Percentiles rank a stretch among this genome's conserved stretches.
Conservation (phyloP, 2,113 vertebrate species). For the Bos javanicus region DNA sequence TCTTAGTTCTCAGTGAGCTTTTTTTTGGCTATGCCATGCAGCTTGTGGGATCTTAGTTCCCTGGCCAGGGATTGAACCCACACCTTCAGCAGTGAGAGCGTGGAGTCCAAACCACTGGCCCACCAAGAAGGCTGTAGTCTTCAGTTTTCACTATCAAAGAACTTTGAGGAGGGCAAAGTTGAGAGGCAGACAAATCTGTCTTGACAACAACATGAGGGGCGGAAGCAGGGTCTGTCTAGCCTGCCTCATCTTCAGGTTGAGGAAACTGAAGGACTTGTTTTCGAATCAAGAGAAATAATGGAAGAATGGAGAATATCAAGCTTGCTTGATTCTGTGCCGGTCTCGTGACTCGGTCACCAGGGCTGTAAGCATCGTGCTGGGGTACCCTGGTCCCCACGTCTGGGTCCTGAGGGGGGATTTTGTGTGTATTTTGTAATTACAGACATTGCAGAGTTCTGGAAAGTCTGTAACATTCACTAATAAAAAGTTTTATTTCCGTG, state of each 20-base stretch:
- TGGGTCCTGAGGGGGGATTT: neutral
- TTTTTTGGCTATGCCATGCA: neutral
- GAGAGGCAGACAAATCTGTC: neutral
- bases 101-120: neutral
- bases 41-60: neutral
- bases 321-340: neutral
- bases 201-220: neutral
- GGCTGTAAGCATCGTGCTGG: neutral
- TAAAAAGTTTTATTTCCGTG: neutral
- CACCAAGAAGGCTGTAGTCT: rapidly evolving
- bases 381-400: neutral
- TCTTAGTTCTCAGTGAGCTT: neutral
- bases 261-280: neutral
- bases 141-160: neutral
- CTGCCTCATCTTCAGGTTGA: neutral
- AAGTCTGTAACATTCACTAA: neutral
- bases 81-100: neutral
- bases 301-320: neutral
- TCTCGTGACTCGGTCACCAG: neutral
- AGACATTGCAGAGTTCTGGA: neutral
- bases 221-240: no score
- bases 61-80: neutral
- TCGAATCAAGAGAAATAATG: neutral
- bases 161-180: neutral
- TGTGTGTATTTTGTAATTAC: neutral